phyloP scores from a whole-genome alignment of 37 sponge, comb jelly and placozoan species.

The Theonella swinhoei region DNA sequence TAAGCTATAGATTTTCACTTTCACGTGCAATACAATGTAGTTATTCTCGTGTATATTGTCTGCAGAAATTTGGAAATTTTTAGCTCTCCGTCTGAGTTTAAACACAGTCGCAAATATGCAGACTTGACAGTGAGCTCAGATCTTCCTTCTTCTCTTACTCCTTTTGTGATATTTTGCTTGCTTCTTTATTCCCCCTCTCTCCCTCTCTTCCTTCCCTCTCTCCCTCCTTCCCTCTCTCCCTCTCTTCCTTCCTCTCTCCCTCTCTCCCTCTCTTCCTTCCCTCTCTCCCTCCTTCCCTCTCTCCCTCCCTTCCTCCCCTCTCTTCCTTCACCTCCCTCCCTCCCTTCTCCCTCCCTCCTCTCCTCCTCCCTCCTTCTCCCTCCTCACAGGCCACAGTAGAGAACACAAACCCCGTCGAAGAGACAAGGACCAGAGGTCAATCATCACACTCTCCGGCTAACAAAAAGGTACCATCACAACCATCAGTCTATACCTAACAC shows the following conservation, averaged over 20 bases:
- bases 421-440: background rate
- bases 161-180: too few species aligned
- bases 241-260: background rate
- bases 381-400: background rate
- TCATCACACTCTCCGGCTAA: background rate
- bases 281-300: background rate
- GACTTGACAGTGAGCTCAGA: constrained; percentile 22
- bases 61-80: constrained; percentile 38
- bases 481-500: too few species aligned
- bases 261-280: constrained; percentile 3
- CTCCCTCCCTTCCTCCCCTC: background rate
- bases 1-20: background rate
- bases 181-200: background rate
- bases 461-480: too few species aligned
- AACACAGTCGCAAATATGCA: background rate
- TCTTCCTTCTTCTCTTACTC: too few species aligned
- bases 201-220: background rate
- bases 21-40: background rate
- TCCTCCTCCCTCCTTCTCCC: background rate
- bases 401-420: background rate
- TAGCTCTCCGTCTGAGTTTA: constrained; percentile 18
- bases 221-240: background rate
- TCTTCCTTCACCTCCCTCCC: background rate
- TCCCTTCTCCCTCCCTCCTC: background rate
- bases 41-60: background rate